phyloP scores from a whole-genome alignment of 2,888 invertebrate genomes.

The Drosophila nigritarsus region DNA sequence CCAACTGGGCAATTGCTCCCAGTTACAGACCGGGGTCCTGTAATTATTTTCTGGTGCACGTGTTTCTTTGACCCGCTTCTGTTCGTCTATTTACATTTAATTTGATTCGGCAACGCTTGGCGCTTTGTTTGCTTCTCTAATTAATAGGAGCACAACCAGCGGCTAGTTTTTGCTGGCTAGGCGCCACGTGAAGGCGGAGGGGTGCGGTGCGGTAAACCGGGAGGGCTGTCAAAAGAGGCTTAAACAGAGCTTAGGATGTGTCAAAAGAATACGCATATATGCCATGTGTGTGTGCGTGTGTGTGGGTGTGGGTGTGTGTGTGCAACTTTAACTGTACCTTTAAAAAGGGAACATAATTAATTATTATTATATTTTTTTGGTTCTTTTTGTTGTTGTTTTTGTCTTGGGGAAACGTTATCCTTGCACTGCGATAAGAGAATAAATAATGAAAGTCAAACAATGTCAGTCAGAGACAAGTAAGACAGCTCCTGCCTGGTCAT shows the following conservation, averaged over 20 bases:
- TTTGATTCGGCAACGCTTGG: conserved; percentile 53
- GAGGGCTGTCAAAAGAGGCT: conserved; percentile 46
- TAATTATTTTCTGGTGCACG: conserved; percentile 48
- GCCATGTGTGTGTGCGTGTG: conserved; percentile 35
- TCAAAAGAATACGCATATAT: conserved; percentile 31
- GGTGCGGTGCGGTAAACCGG: not conserved
- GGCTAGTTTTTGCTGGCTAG: conserved; percentile 34
- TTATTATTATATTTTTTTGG: conserved; percentile 32
- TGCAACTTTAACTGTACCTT: conserved; percentile 34
- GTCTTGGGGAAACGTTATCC: conserved; percentile 35
- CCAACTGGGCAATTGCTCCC: not conserved
- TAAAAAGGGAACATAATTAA: conserved; percentile 61
- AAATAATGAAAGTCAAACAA: conserved; percentile 77
- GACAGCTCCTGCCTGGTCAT: conserved; percentile 34
- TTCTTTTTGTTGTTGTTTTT: conserved; percentile 10
- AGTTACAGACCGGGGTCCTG: conserved; percentile 2
- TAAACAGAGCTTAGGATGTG: conserved; percentile 17
- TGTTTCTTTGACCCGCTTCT: conserved; percentile 14
- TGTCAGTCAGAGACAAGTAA: conserved; percentile 49
- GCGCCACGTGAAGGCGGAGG: conserved; percentile 42
- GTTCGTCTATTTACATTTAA: conserved; percentile 52
- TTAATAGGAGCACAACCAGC: conserved; percentile 54
- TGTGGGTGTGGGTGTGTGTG: not conserved
- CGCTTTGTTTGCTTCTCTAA: conserved; percentile 57
- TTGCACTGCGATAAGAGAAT: conserved; percentile 62